These are phyloP conservation scores for Chloroceryle amazona DNA, from an alignment of 2,797 vertebrate species.

Conservation along the genomic window DNA sequence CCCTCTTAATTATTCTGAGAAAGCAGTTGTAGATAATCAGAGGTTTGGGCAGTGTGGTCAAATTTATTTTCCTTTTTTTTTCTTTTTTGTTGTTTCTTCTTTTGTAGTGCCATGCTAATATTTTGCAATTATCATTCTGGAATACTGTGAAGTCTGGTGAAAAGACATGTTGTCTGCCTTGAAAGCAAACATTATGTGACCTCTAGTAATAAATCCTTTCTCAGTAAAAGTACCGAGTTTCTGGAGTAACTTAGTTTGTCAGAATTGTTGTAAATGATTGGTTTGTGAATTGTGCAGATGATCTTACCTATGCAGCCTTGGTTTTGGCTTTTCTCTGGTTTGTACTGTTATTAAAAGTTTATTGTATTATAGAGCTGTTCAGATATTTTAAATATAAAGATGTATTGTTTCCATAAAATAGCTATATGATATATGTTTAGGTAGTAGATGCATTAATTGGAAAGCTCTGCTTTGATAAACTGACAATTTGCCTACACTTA, in stretches of 20 bases:
- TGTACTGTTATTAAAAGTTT: constrained; percentile 92
- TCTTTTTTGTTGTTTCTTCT: not conserved
- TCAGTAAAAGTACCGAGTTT: constrained; percentile 86
- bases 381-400: constrained; percentile 91
- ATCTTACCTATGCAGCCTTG: constrained; percentile 94
- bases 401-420: constrained; percentile 90
- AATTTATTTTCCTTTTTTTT: not conserved
- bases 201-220: constrained; percentile 75
- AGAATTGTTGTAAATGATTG: constrained; percentile 81
- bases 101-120: constrained; percentile 31
- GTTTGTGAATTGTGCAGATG: constrained; percentile 89
- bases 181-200: constrained; percentile 77
- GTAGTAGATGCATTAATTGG: constrained; percentile 89
- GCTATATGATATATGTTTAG: constrained; percentile 91
- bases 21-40: constrained; percentile 6
- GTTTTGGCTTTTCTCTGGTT: constrained; percentile 89
- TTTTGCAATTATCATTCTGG: constrained; percentile 42
- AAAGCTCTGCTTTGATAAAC: constrained; percentile 93
- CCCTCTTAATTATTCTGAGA: not conserved
- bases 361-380: constrained; percentile 96
- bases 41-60: not conserved
- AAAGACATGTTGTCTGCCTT: constrained; percentile 62
- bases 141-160: constrained; percentile 66
- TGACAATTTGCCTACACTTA: constrained; percentile 81
- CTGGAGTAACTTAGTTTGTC: constrained; percentile 80